These are phyloP conservation scores for Odontamblyopus rebecca DNA, from an alignment of 2,797 vertebrate species.

Conservation along the genomic window DNA sequence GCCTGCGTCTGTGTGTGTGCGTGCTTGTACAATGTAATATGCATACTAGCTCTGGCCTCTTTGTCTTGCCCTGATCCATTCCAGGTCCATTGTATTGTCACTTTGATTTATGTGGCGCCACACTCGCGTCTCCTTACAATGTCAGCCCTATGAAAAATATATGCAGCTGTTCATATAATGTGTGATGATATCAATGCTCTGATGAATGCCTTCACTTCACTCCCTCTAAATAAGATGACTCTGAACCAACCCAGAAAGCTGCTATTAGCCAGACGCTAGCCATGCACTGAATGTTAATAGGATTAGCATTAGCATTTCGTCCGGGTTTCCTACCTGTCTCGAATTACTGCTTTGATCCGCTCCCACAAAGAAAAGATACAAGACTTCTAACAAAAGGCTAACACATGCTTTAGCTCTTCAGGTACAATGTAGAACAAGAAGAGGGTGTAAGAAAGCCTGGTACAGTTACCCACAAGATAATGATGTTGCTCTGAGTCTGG, in stretches of 20 bases:
- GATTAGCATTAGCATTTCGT: conserved; percentile 73
- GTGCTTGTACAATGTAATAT: conserved; percentile 35
- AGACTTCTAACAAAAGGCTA: conserved; percentile 51
- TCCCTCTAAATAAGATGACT: conserved; percentile 75
- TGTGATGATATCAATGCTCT: conserved; percentile 76
- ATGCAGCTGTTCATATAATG: conserved; percentile 79
- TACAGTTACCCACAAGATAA: conserved; percentile 36
- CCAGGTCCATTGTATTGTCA: conserved; percentile 80
- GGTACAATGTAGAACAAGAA: conserved; percentile 50
- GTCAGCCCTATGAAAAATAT: conserved; percentile 79
- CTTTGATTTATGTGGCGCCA: conserved; percentile 81
- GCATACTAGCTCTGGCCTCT: conserved; percentile 54
- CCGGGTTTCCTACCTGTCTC: conserved; percentile 67
- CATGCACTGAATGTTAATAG: conserved; percentile 72
- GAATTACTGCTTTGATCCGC: conserved; percentile 70
- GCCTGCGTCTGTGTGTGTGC: not conserved
- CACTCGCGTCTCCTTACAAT: conserved; percentile 73
- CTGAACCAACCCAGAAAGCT: conserved; percentile 54
- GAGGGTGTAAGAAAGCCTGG: conserved; percentile 33
- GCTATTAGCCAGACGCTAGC: conserved; percentile 60
- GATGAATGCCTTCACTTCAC: conserved; percentile 72
- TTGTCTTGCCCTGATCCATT: conserved; percentile 77
- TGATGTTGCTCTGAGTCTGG: conserved; percentile 21
- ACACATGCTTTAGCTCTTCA: conserved; percentile 53
- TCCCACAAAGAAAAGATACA: conserved; percentile 56